Evolutionary conservation across 2,888 invertebrate species (phyloP).

Genomic region (Drosophila sordidapex): DNA sequence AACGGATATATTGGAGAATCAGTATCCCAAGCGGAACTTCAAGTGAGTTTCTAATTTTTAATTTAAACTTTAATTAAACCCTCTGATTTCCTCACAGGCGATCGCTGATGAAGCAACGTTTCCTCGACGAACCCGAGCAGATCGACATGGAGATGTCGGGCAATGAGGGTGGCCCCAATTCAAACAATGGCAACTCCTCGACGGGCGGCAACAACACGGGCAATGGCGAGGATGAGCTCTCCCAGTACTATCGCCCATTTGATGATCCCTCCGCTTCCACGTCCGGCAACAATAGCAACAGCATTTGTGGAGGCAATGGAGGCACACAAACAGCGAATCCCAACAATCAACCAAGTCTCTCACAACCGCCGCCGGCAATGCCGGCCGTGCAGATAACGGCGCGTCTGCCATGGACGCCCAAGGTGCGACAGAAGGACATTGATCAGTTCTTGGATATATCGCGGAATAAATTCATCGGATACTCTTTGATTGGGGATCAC

Average conservation of each 20-base stretch:
- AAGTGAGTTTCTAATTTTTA: constrained; percentile 85
- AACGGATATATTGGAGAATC: constrained; percentile 94
- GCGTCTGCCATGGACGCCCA: constrained; percentile 97
- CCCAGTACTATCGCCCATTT: constrained; percentile 84
- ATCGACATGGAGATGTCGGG: constrained; percentile 90
- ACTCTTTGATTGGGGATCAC: constrained; percentile 93
- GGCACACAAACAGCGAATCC: constrained; percentile 71
- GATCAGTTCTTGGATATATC: constrained; percentile 96
- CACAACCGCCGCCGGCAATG: constrained; percentile 64
- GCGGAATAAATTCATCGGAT: constrained; percentile 97
- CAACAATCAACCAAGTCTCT: constrained; percentile 78
- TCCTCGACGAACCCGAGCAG: constrained; percentile 92
- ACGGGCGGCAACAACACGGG: constrained; percentile 51
- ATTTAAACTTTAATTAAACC: not conserved
- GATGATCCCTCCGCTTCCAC: constrained; percentile 84
- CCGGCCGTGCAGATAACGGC: constrained; percentile 82
- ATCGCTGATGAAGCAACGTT: constrained; percentile 95
- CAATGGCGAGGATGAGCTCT: constrained; percentile 85
- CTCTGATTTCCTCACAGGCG: constrained; percentile 50
- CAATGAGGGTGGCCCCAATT: constrained; percentile 73
- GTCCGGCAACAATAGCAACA: constrained; percentile 51
- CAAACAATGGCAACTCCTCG: constrained; percentile 61
- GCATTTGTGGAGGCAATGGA: constrained; percentile 35
- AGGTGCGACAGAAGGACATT: constrained; percentile 96
- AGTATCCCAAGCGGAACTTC: constrained; percentile 91